phyloP scores from a whole-genome alignment of 2,888 invertebrate genomes.

The Sussaba pulchella region DNA sequence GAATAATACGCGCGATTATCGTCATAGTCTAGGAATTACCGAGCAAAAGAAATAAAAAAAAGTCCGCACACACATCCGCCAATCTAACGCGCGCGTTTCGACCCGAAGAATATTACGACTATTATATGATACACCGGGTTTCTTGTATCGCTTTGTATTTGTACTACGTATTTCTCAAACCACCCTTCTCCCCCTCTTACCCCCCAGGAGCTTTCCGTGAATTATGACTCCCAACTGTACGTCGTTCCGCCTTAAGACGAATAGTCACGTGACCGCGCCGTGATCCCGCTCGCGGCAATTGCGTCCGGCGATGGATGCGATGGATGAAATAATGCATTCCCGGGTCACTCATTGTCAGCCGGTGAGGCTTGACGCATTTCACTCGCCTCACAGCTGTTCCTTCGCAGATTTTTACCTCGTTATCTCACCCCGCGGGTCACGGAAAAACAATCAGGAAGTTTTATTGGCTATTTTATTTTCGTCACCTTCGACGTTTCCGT shows the following conservation, averaged over 20 bases:
- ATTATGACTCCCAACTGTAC: constrained; percentile 57
- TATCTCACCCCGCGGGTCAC: constrained; percentile 15
- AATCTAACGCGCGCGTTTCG: background rate
- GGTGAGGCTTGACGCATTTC: constrained; percentile 10
- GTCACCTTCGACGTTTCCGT: background rate
- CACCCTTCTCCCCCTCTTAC: too few relatives aligned
- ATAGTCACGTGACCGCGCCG: constrained; percentile 37
- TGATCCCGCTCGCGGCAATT: constrained; percentile 29
- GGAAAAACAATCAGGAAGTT: background rate
- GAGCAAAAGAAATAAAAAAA: background rate
- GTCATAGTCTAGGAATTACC: background rate
- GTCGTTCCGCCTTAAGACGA: constrained; percentile 37
- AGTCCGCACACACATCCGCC: background rate
- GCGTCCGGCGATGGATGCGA: too few relatives aligned
- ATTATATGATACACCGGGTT: constrained; percentile 16
- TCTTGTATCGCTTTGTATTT: background rate
- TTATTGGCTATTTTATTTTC: background rate
- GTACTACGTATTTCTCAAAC: constrained; percentile 4
- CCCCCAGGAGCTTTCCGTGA: constrained; percentile 37
- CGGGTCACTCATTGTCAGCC: constrained; percentile 3
- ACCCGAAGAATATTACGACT: background rate
- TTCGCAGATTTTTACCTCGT: constrained; percentile 26
- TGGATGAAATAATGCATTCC: too few relatives aligned
- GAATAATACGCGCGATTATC: background rate
- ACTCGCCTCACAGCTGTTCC: constrained; percentile 44